phyloP scores from a whole-genome alignment of 2,888 invertebrate genomes.

The Lasioglossum marginatum region DNA sequence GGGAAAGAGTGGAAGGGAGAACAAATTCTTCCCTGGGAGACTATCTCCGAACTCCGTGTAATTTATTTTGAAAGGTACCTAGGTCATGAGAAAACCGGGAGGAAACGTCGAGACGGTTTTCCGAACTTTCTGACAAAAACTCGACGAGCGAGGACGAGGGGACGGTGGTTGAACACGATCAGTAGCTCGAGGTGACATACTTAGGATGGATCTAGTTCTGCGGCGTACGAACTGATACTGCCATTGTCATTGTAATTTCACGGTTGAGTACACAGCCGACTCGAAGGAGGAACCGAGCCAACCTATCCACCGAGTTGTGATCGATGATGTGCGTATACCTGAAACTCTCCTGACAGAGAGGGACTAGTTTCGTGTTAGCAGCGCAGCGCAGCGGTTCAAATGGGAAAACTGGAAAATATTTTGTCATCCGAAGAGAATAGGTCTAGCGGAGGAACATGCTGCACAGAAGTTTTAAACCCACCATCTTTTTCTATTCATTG shows the following conservation, averaged over 20 bases:
- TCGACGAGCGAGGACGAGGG: not conserved
- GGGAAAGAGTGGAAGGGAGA: not conserved
- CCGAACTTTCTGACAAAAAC: slow-evolving; percentile 26
- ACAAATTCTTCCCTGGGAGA: not conserved
- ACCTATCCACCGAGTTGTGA: slow-evolving; percentile 46
- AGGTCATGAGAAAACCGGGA: not conserved
- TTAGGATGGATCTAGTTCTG: slow-evolving; percentile 34
- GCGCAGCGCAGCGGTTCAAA: not conserved
- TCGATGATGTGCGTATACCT: slow-evolving; percentile 54
- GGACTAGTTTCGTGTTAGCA: slow-evolving; percentile 8
- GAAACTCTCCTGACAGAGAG: slow-evolving; percentile 3
- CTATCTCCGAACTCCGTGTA: not conserved
- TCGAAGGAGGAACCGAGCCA: slow-evolving; percentile 23
- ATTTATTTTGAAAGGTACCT: slow-evolving; percentile 15
- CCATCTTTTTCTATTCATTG: not conserved
- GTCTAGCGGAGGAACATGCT: not conserved
- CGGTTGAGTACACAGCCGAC: slow-evolving; percentile 50
- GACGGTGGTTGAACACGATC: slow-evolving; percentile 28
- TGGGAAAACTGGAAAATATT: not conserved
- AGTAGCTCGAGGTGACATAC: slow-evolving; percentile 22
- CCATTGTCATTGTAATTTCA: slow-evolving; percentile 67
- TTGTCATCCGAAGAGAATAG: not conserved
- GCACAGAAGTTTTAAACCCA: not conserved
- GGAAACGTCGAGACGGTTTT: slow-evolving; percentile 23
- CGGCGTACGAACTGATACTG: slow-evolving; percentile 42